A percentile compares a stretch with the other conserved stretches of the same genome.
Conservation (phyloP, 2,113 vertebrate genomes). For the Ammodytes dubius region DNA sequence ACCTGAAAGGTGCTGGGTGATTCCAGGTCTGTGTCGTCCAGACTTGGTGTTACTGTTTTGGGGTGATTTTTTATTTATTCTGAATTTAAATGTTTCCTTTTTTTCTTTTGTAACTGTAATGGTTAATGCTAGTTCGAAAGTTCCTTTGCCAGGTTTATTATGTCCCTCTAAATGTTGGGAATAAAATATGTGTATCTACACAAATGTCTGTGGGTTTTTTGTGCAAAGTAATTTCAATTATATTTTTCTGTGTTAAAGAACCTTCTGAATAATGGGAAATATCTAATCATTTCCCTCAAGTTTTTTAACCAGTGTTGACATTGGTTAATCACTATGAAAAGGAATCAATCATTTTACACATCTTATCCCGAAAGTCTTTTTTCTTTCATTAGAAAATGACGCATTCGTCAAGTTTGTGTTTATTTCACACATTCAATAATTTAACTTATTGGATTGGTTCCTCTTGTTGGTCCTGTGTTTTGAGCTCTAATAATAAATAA, state of each 20-base stretch:
- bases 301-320: not conserved
- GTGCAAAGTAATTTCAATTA: not conserved
- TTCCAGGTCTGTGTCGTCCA: not conserved
- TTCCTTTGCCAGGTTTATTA: slow-evolving; percentile 22
- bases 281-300: not conserved
- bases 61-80: slow-evolving; percentile 5
- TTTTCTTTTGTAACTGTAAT: slow-evolving; percentile 25
- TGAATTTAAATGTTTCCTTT: slow-evolving; percentile 4
- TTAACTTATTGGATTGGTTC: not conserved
- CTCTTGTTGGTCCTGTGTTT: not conserved
- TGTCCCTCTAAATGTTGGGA: slow-evolving; percentile 35
- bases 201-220: slow-evolving; percentile 13
- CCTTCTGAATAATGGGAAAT: not conserved
- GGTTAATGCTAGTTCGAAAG: slow-evolving; percentile 15
- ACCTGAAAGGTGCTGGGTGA: slow-evolving; percentile 4
- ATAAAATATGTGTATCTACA: slow-evolving; percentile 47
- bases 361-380: not conserved
- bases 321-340: not conserved
- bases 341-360: not conserved
- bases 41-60: slow-evolving; percentile 9
- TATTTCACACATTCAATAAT: not conserved
- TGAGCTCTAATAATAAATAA: not conserved
- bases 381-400: not conserved
- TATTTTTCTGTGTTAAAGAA: not conserved
- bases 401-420: not conserved